Conservation (phyloP, 2,888 invertebrate genomes). For the Leuctra nigra region DNA sequence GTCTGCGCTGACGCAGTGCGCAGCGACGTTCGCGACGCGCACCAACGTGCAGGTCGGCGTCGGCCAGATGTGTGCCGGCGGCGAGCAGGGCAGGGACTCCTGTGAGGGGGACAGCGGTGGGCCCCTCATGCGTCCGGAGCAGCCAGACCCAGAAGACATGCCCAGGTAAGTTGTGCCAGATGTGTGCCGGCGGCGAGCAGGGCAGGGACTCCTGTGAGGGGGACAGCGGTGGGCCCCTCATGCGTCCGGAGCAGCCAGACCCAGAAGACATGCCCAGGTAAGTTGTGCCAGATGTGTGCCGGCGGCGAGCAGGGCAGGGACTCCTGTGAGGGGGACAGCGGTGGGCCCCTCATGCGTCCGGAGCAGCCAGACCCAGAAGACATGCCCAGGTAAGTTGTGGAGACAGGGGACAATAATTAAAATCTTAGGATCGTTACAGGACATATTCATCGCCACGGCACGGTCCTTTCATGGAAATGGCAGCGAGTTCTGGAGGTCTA, state of each 20-base stretch:
- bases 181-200: not conserved
- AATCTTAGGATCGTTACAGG: too few relatives aligned
- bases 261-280: too few relatives aligned
- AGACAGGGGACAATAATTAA: too few relatives aligned
- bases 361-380: constrained; percentile 17
- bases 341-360: constrained; percentile 7
- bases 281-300: constrained; percentile 1
- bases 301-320: not conserved
- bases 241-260: too few relatives aligned
- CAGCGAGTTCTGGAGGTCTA: too few relatives aligned
- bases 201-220: not conserved
- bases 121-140: constrained; percentile 29
- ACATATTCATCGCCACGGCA: too few relatives aligned
- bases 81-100: constrained; percentile 40
- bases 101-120: constrained; percentile 32
- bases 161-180: too few relatives aligned
- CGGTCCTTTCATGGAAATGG: too few relatives aligned
- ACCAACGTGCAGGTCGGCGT: constrained; percentile 23
- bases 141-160: constrained; percentile 1
- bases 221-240: not conserved
- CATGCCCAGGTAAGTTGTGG: constrained; percentile 39
- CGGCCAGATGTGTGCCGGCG: constrained; percentile 41
- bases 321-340: not conserved
- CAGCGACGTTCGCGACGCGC: constrained; percentile 30
- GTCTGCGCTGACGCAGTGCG: constrained; percentile 40